Percentiles rank a stretch among this genome's conserved stretches.
These are phyloP conservation scores for Ciconia boyciana DNA, from an alignment of 2,113 vertebrate species.

Conservation along the genomic window DNA sequence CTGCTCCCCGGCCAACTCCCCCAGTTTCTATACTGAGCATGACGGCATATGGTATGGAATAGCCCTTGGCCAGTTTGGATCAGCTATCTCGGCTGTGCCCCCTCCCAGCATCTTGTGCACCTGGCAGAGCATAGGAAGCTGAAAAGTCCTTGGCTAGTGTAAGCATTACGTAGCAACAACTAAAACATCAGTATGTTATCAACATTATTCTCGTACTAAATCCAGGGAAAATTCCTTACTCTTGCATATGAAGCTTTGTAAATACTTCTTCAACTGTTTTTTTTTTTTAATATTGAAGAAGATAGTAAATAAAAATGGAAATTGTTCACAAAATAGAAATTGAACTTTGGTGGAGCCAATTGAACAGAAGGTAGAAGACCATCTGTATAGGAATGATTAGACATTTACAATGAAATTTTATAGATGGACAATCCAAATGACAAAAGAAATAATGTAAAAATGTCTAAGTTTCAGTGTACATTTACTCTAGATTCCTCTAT, in stretches of 20 bases:
- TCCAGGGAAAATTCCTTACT: not conserved
- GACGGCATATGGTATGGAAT: no score
- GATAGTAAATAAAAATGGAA: not conserved
- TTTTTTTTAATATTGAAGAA: not conserved
- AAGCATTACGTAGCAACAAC: no score
- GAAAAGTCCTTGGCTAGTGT: no score
- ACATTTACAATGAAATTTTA: not conserved
- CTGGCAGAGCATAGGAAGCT: no score
- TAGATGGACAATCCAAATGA: not conserved
- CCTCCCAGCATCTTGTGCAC: no score
- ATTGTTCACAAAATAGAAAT: not conserved
- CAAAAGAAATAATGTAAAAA: not conserved
- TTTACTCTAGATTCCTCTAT: not conserved
- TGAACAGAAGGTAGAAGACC: not conserved
- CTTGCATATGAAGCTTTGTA: not conserved
- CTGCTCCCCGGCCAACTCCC: no score
- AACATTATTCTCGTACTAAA: no score
- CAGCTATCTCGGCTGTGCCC: no score
- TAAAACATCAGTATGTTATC: no score
- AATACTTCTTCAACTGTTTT: not conserved
- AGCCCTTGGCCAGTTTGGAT: no score
- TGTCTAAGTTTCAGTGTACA: not conserved
- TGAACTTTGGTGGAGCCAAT: not conserved
- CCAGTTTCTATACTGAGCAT: no score
- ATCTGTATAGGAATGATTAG: not conserved